Conservation (phyloP, 2,888 invertebrate species). For the Melikaiella ostensackeni region DNA sequence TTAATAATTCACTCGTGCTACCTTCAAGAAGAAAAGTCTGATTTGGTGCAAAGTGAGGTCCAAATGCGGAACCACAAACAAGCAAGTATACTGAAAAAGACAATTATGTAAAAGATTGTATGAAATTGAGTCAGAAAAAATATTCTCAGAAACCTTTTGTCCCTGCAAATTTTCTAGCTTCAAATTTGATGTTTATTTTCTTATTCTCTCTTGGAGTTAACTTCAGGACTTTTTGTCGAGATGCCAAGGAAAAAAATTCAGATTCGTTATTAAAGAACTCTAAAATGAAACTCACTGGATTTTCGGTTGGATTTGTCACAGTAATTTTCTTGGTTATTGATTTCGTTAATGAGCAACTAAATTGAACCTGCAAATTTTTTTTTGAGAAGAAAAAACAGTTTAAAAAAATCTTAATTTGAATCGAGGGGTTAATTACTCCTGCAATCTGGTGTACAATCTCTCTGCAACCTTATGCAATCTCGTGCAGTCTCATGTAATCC, state of each 20-base stretch:
- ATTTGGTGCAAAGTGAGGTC: slow-evolving; percentile 63
- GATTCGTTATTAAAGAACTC: slow-evolving; percentile 62
- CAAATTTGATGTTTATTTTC: slow-evolving; percentile 60
- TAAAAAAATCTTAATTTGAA: no score
- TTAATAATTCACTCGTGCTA: slow-evolving; percentile 57
- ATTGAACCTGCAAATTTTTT: slow-evolving; percentile 57
- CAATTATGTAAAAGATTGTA: background rate
- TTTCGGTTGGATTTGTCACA: slow-evolving; percentile 55
- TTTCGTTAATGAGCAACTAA: slow-evolving; percentile 59
- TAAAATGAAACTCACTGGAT: slow-evolving; percentile 58
- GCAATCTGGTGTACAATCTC: no score
- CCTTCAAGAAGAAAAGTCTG: slow-evolving; percentile 66
- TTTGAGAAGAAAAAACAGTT: no score
- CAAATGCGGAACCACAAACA: slow-evolving; percentile 62
- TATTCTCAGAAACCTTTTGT: slow-evolving; percentile 55
- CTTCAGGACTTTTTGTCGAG: slow-evolving; percentile 46
- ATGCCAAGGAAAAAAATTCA: slow-evolving; percentile 59
- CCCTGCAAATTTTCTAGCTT: slow-evolving; percentile 63
- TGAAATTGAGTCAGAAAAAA: background rate
- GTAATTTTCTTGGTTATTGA: slow-evolving; percentile 52
- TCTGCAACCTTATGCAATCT: no score
- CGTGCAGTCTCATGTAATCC: no score
- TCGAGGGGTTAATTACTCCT: no score
- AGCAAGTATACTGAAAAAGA: slow-evolving; percentile 58
- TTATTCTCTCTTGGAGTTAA: slow-evolving; percentile 52